Base-by-base conservation (phyloP, 2,113 vertebrate species). In the Probosciger aterrimus region DNA sequence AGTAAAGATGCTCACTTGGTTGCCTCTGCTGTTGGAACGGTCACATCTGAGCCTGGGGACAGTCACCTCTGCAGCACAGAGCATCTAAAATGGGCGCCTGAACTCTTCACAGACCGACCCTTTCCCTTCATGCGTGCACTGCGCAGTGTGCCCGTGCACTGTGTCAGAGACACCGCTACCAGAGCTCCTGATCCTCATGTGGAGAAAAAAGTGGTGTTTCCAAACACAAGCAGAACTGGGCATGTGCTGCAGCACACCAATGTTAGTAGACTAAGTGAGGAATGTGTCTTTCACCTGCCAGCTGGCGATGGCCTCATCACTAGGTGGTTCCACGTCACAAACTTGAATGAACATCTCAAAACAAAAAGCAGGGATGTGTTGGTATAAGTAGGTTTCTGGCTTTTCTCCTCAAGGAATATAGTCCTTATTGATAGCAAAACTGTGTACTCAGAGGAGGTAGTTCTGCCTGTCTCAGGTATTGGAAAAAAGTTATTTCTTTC, bases 371-470 rank as follows among this genome's bases (percentile, higher is more conserved):
- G n/a, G 14, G 43, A 14, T 18, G 4, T 31, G 33, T 47, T 57
- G 59, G 24, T 28, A 7, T 5, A 1, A 6, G 7, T 4, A 53
- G 22, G 17, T 41, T 71, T 65, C 23, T 2, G 0, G 27, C 33
- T 67, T 18, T 46, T 10, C 44, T 77, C 14, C 35, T 39, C 39
- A 37, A 50, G 28, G 22, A 69, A 6, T 0, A 0, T 6, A 11
- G 13, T 47, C 57, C n/a, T 37, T 18, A 1, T 22, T 5, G 10
- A 14, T 62, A 23, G 17, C 3, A 12, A 63, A 82, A 74, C 13
- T 44, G 6, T 2, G 0, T 73, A 4, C 68, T 74, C 16, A 2
- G 18, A 57, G 41, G 13, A 70, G 11, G 14, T 70, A 28, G 55
- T 53, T 83, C 59, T 67, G n/a, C 14, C 67, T 49, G 12, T 18